Evolutionary conservation across 2,888 invertebrate species (phyloP).

Genomic region (Cataglyphis altisquamis): DNA sequence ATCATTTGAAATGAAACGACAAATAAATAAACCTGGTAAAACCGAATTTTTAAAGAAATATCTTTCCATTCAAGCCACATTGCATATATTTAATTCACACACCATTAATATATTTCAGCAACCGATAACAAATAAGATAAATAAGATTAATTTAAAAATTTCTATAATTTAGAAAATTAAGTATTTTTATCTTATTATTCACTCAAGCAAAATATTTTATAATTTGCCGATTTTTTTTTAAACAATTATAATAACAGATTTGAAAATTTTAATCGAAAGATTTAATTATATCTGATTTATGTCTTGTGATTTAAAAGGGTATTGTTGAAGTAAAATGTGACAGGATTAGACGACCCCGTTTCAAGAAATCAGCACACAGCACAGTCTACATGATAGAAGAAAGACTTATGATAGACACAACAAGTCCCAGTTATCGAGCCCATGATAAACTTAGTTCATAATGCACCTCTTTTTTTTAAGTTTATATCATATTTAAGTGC

Average conservation of each 20-base stretch:
- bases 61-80: background rate
- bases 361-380: conserved; percentile 53
- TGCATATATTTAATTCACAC: background rate
- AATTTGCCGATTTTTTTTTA: background rate
- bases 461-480: conserved; percentile 24
- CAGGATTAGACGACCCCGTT: conserved; percentile 66
- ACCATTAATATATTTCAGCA: background rate
- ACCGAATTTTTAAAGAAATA: background rate
- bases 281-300: background rate
- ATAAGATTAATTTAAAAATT: background rate
- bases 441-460: conserved; percentile 53
- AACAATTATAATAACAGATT: background rate
- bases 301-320: conserved; percentile 32
- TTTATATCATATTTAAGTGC: conserved; percentile 12
- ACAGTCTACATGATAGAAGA: conserved; percentile 61
- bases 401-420: conserved; percentile 65
- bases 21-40: background rate
- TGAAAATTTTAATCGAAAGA: background rate
- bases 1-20: background rate
- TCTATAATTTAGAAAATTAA: background rate
- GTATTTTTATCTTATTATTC: background rate
- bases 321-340: conserved; percentile 45
- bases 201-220: background rate
- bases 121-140: background rate
- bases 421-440: conserved; percentile 65